Base-by-base conservation (phyloP, 2,113 vertebrate genomes). In the Notothenia coriiceps region DNA sequence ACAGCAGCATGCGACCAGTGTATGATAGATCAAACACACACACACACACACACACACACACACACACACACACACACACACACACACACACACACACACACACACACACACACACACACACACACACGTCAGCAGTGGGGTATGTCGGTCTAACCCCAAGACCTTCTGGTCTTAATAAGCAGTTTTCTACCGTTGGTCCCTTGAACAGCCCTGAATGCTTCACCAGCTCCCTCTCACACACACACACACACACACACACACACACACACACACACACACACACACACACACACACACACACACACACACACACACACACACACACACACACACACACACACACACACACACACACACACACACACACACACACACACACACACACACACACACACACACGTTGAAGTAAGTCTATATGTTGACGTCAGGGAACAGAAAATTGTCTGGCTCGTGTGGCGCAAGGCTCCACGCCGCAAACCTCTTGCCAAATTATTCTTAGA, bases 161-260 rank as follows among this genome's bases (percentile, higher is more conserved):
- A 86, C 74, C 79, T 88, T 84, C 84, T 88, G 86, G 69, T 85
- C 69, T 78, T 74, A 83, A 92, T 85, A 87, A 87, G 79, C 74
- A 70, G 40, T 74, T 86, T 89, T 89, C 62, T 83, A 65, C 70
- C 51, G 55, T 65, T 85, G 59, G 64, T 65, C 86, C 82, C 59
- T 82, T 80, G 88, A 82, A 88, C 18, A 74, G 17, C 55, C 77
- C 80, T 74, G 68, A 92, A 88, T 63, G 78, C 65, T 75, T 74
- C 62, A 72, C 61, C 80, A 74, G 66, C 70, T 59, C 69, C 10
- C 43, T 59, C 14, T 10, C 17, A 2, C 50, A 35, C 62, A 25
- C 60, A 25, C 25, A 25, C 25, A 25, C 46, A 40, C 69, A 60
- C 59, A 52, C 46, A 40, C 69, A 60, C 59, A 52, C 46, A 40